Base-by-base conservation (phyloP, 2,888 invertebrate genomes). In the Ischnus inquisitorius region DNA sequence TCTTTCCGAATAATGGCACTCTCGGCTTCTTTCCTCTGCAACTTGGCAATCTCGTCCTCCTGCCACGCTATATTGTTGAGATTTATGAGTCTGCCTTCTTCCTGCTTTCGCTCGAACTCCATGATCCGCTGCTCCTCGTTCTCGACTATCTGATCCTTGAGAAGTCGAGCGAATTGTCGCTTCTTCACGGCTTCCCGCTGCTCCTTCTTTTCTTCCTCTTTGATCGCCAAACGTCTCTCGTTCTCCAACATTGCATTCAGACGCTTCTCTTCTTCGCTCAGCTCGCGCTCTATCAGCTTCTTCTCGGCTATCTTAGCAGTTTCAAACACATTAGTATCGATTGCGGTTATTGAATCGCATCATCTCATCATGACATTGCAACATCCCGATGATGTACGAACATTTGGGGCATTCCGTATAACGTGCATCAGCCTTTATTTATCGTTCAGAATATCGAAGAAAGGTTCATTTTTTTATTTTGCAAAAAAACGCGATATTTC, bases 211-310 rank as follows among this genome's bases (percentile, higher is more conserved):
- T 95, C 95, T 12, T 96, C 95, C 0, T 95, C 94, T 34, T 94
- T 90, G 3, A 96, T 94, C 0, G 95, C 95, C 74, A 94, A 93
- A 84, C 94, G 93, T 0, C 96, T 95, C 88, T 96, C 95, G 90
- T 96, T 95, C 88, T 97, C 97, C 96, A 97, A 96, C 93, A 96
- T 95, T 14, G 94, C 94, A 86, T 97, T 96, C 69, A 96, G 86
- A n/a, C 95, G 95, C 72, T 92, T 90, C 41, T 94, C 94, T 77
- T 94, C 94, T 12, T 92, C 91, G 48, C 87, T 89, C 51, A 94
- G 60, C 85, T 94, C 93, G 22, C 86, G 89, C 87, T 93, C 90
- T 3, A 94, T 92, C 25, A 94, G 87, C 83, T 91, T 92, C 76
- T 93, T 94, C 71, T 93, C 93, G n/a, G 88, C 90, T 85, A 93